Evolutionary conservation across 2,888 invertebrate genomes (phyloP), one percentile per base, ranked within the genome.

Genomic region (Smittia aterrima): DNA sequence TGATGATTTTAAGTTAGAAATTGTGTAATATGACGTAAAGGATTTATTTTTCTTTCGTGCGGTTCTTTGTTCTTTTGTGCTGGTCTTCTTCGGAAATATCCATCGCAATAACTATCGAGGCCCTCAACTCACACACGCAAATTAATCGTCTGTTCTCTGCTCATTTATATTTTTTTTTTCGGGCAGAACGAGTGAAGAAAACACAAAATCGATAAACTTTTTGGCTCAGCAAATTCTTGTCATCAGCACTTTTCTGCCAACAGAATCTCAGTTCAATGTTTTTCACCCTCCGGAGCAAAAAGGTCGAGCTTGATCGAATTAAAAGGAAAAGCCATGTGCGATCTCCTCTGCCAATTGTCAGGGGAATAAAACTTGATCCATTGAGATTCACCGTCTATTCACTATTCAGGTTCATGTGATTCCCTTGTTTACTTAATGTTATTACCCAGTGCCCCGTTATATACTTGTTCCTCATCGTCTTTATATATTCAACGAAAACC

Each of bases 371-470:
- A 47, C 47, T 47, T 47, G 47, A 47, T 47, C 47, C 47, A 47
- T 32, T 16, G 47, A 47, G 47, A 47, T n/a, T 47, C 47, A 47
- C 47, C 16, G 3, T n/a, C 3, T 13, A 38, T 38, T 38, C 38
- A 38, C 11, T 2, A 47, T 58, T 58, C 22, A 58, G 22, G 58
- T 58, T 58, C 18, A 58, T 20, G 58, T 20, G 58, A 58, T 58
- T 58, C 58, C 58, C 58, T 58, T 58, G 58, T 58, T 22, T 58
- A 22, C n/a, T 58, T 58, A 58, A 58, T 58, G n/a, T 6, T 22
- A 58, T 58, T 47, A 47, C 47, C 47, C 16, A 47, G n/a, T 47
- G 16, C 47, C 9, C 47, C 47, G n/a, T 47, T 47, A 47, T 47
- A 47, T 47, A 47, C 47, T 47, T 47, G 11, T 22, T 58, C 22